Percentiles rank a stretch among this genome's conserved stretches.
These are phyloP conservation scores for Habroteleia sp. DNA, from an alignment of 2,888 invertebrate species.

Conservation along the genomic window DNA sequence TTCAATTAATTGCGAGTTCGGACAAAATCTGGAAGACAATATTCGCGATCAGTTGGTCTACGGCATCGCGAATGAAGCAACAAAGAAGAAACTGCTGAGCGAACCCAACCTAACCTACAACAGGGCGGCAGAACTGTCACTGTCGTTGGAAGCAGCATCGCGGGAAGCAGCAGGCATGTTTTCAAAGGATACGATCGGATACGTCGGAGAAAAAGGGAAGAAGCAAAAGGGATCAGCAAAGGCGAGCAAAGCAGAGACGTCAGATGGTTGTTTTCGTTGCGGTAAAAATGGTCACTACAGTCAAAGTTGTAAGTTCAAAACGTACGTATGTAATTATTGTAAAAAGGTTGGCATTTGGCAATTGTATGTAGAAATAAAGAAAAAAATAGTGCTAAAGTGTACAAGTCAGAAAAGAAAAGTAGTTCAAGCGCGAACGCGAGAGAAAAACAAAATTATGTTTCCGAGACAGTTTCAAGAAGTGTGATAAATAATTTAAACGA, in stretches of 20 bases:
- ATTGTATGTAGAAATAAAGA: constrained; percentile 4
- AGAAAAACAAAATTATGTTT: neutral
- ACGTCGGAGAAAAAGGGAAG: constrained; percentile 3
- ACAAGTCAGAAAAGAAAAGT: neutral
- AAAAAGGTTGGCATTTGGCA: neutral
- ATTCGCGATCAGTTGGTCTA: constrained; percentile 23
- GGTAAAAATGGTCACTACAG: constrained; percentile 11
- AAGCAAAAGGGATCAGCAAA: neutral
- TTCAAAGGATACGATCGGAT: constrained; percentile 13
- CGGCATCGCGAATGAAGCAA: neutral
- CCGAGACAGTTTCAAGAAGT: too few species aligned
- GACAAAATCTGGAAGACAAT: constrained; percentile 16
- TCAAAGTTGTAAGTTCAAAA: constrained; percentile 3
- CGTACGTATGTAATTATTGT: neutral
- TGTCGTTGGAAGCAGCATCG: constrained; percentile 11
- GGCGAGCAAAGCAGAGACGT: too few species aligned
- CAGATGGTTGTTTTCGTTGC: constrained; percentile 1
- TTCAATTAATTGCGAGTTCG: constrained; percentile 56
- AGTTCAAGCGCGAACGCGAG: neutral
- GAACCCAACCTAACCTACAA: constrained; percentile 3
- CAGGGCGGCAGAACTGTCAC: neutral
- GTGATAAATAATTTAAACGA: too few species aligned
- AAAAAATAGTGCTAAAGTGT: neutral
- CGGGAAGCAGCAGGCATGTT: constrained; percentile 27
- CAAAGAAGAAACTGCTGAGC: constrained; percentile 4